Base-by-base conservation (phyloP, 2,888 invertebrate genomes). In the Ethmia dodecea region DNA sequence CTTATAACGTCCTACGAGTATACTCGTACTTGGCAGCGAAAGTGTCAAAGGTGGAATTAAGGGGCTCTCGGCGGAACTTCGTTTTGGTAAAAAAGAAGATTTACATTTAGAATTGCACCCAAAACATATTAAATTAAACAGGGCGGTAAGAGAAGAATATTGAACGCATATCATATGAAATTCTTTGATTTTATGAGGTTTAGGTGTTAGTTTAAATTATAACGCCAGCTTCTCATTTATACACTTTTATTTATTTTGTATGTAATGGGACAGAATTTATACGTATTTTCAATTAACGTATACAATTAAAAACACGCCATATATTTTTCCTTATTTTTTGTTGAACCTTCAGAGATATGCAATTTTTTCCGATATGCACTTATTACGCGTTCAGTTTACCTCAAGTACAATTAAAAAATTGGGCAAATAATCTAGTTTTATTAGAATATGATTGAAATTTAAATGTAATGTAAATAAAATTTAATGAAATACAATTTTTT, bases 301-400 rank as follows among this genome's bases (percentile, higher is more conserved):
- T 53, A 54, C 18, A 35, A 37, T 20, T 44, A 38, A 27, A 13
- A n/a, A 8, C 22, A 22, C 22, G 22, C 22, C 8, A n/a, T 22
- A 22, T 11, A 8, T 6, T 31, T 31, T 22, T 16, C n/a, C n/a
- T 27, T 18, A 8, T 18, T 18, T 18, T 18, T 18, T 5, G 18
- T 18, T 31, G 26, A 26, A 15, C n/a, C n/a, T n/a, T 9, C 10
- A 5, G 48, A 52, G 59, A 63, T 64, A 65, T 64, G 63, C 54
- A 38, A 42, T 47, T 45, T 36, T 48, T 45, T 36, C 49, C 59
- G 68, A 68, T 69, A 69, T 70, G 70, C 60, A 56, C 56, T 12
- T 10, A 24, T 25, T 32, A n/a, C 9, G 36, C 33, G 31, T 31
- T 33, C 25, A 33, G 10, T 42, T 44, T 43, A 45, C 32, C 40